These are phyloP conservation scores for Xyrauchen texanus DNA, from an alignment of 2,113 vertebrate species.

Conservation along the genomic window DNA sequence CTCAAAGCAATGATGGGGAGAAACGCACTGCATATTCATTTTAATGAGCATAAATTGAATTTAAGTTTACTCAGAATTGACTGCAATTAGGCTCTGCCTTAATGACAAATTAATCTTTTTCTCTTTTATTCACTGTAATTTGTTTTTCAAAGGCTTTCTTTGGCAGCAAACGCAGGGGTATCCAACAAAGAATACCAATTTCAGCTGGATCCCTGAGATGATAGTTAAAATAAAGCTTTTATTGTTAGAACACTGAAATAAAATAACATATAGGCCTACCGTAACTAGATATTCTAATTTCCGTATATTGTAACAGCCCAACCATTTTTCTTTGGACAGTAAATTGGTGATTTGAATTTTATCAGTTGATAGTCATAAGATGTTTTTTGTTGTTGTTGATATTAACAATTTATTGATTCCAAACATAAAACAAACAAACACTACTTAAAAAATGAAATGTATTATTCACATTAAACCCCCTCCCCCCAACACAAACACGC, in stretches of 20 bases:
- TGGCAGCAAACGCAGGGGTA: no score
- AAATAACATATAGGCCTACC: conserved; percentile 83
- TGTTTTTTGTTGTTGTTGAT: no score
- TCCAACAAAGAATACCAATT: conserved; percentile 87
- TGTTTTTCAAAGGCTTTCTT: no score
- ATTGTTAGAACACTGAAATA: conserved; percentile 82
- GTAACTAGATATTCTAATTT: conserved; percentile 86
- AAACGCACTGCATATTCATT: conserved; percentile 86
- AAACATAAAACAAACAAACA: no score
- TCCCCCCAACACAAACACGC: no score
- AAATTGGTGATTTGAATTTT: conserved; percentile 87
- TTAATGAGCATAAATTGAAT: conserved; percentile 98
- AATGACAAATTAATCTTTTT: conserved; percentile 99
- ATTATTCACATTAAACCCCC: no score
- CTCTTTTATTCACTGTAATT: conserved; percentile 79
- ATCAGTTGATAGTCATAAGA: conserved; percentile 65
- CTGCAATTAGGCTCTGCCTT: conserved; percentile 98
- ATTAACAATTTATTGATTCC: no score
- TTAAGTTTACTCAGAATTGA: conserved; percentile 98
- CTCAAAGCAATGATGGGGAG: conserved; percentile 85
- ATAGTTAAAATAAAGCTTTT: conserved; percentile 96
- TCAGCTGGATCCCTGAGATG: conserved; percentile 87
- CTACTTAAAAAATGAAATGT: no score
- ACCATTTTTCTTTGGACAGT: conserved; percentile 80
- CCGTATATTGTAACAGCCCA: conserved; percentile 84